Evolutionary conservation across 1,140 invertebrate species (phyloP).

Genomic region (Micrasema longulum): DNA sequence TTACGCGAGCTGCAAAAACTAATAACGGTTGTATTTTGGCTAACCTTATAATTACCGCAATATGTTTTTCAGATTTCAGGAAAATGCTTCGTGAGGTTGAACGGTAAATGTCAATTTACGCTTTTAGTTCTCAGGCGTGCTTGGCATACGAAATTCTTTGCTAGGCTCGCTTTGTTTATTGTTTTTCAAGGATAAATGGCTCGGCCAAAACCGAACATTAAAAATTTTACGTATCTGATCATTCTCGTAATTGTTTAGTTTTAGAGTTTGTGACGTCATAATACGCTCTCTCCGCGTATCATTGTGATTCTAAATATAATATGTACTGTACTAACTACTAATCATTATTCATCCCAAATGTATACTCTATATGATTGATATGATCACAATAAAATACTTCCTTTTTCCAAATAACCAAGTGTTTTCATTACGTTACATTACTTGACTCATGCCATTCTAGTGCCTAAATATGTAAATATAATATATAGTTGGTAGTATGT

Average conservation of each 20-base stretch:
- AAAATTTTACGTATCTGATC: not conserved
- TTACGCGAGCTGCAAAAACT: slow-evolving; percentile 8
- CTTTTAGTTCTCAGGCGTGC: slow-evolving; percentile 7
- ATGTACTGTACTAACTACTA: not conserved
- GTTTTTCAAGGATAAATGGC: slow-evolving; percentile 28
- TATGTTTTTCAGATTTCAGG: too few relatives aligned
- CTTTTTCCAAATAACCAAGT: slow-evolving; percentile 1
- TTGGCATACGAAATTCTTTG: slow-evolving; percentile 6
- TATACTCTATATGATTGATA: too few relatives aligned
- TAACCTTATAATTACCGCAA: too few relatives aligned
- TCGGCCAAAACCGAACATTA: slow-evolving; percentile 14
- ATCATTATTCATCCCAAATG: not conserved
- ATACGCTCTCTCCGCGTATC: not conserved
- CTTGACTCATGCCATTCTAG: too few relatives aligned
- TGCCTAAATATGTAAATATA: too few relatives aligned
- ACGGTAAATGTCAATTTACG: too few relatives aligned
- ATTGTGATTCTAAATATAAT: slow-evolving; percentile 6
- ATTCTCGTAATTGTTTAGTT: slow-evolving; percentile 3
- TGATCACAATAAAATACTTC: slow-evolving; percentile 15
- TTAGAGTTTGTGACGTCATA: slow-evolving; percentile 6
- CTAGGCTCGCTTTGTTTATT: slow-evolving; percentile 4
- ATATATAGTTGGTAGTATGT: too few relatives aligned
- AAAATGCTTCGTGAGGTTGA: not conserved
- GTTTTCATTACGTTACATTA: not conserved
- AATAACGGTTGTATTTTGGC: not conserved